Percentiles rank a stretch among this genome's conserved stretches.
phyloP scores from a whole-genome alignment of 2,888 invertebrate species.

The Exephanes ischioxanthus region DNA sequence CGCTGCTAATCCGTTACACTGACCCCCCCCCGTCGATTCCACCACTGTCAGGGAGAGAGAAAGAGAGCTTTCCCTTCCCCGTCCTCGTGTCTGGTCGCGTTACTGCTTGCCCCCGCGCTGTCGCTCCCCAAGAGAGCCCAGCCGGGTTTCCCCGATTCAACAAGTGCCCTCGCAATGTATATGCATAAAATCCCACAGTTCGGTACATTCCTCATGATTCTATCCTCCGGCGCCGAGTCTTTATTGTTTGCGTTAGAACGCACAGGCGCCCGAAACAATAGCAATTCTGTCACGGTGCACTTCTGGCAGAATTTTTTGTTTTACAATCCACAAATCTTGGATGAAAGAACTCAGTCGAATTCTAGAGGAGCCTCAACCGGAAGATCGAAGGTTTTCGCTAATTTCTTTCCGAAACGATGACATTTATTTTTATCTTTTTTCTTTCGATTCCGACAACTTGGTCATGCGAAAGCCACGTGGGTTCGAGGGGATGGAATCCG shows the following conservation, averaged over 20 bases:
- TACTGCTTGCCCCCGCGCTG: slow-evolving; percentile 23
- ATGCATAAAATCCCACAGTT: not conserved
- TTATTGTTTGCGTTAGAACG: not conserved
- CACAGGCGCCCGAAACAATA: slow-evolving; percentile 59
- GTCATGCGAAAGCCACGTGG: slow-evolving; percentile 76
- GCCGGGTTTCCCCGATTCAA: slow-evolving; percentile 76
- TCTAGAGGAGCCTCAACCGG: not conserved
- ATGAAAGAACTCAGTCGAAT: not conserved
- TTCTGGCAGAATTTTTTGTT: not conserved
- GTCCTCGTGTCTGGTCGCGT: slow-evolving; percentile 10
- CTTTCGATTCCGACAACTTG: not conserved
- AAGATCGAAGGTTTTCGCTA: slow-evolving; percentile 1
- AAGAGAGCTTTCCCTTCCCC: slow-evolving; percentile 17
- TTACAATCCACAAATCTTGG: too few relatives aligned
- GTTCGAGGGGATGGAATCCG: slow-evolving; percentile 47
- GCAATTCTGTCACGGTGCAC: not conserved
- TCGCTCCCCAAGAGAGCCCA: slow-evolving; percentile 42
- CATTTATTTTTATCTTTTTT: not conserved
- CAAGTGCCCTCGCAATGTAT: slow-evolving; percentile 74
- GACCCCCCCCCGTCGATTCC: slow-evolving; percentile 77
- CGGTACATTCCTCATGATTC: not conserved
- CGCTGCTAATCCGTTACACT: slow-evolving; percentile 79
- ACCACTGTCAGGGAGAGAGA: slow-evolving; percentile 44
- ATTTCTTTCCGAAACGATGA: not conserved
- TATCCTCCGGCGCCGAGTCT: not conserved